Evolutionary conservation across 2,797 vertebrate genomes (phyloP), one percentile per base, ranked within the genome.

Genomic region (Cygnus olor): DNA sequence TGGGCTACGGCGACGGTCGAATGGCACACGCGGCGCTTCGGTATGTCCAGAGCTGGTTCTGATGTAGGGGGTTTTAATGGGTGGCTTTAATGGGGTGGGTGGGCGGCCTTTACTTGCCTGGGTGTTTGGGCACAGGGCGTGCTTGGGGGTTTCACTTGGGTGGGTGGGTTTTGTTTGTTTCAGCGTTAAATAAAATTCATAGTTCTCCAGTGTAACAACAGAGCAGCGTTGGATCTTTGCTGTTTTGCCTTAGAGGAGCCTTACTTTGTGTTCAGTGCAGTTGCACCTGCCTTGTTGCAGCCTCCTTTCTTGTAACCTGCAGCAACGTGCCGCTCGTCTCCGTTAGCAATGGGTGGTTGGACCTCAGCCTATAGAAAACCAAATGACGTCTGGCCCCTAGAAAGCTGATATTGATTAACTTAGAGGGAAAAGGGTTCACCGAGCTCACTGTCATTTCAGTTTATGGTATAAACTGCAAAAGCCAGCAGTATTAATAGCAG

Each of bases 1-100:
- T 25, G 49, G 11, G 40, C 57, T 70, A 6, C 64, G 13, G 0
- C 0, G 0, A 21, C 25, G 74, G 70, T 60, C 54, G 22, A 30
- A 57, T 11, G 8, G 82, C 38, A 4, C 4, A 0, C 0, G 0
- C 0, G 0, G 63, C 44, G 0, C 78, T 73, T n/a, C 0, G 63
- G 77, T 86, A 34, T 0, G 28, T 91, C 19, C 82, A 5, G 3
- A 1, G 1, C 28, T 79, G 1, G 0, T 40, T 28, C 40, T 27
- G 4, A 3, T 44, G 51, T 14, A 38, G 20, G 7, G 28, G 30
- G 15, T 70, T 49, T 47, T 51, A 28, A 28, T 20, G 57, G 47
- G 57, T 34, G 40, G 11, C 34, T 74, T 51, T 51, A 25, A 51
- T 63, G 73, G 38, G 69, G 66, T 63, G 83, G 60, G 77, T 70